Evolutionary conservation across 2,797 vertebrate genomes (phyloP).

Genomic region (Mormyrus proboscirostris): DNA sequence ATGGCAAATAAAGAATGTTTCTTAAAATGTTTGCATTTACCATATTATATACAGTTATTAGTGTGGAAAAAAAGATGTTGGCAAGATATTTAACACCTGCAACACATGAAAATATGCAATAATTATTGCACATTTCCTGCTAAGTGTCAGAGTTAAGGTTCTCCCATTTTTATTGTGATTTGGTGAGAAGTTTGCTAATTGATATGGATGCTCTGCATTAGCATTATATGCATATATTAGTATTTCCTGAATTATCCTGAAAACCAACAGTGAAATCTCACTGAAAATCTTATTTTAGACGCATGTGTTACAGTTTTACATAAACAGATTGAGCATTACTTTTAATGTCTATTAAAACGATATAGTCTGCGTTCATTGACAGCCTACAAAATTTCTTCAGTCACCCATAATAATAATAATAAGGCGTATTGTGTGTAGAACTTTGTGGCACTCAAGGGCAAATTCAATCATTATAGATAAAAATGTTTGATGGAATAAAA

Average conservation of each 20-base stretch:
- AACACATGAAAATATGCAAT: not conserved
- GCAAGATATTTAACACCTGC: not conserved
- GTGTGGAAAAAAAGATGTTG: not conserved
- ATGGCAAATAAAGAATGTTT: not conserved
- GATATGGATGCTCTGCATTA: not conserved
- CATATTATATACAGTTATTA: not conserved
- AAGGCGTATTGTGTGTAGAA: not conserved
- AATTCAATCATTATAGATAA: not conserved
- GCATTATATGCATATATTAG: conserved; percentile 11
- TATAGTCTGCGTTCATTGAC: not conserved
- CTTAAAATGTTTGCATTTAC: not conserved
- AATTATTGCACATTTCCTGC: not conserved
- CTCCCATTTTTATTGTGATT: not conserved
- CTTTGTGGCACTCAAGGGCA: not conserved
- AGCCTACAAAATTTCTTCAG: not conserved
- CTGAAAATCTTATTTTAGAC: not conserved
- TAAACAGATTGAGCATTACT: not conserved
- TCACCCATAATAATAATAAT: not conserved
- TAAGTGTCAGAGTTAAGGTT: not conserved
- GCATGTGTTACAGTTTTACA: not conserved
- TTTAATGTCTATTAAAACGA: not conserved
- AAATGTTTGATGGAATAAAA: conserved; percentile 2
- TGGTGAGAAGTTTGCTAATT: not conserved
- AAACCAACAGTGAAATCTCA: not conserved
- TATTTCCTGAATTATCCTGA: not conserved